Evolutionary conservation across 35 echinoderm and acorn worm genomes (phyloP), one percentile per base, ranked within the genome.

Genomic region (Ophiothrix spiculata): DNA sequence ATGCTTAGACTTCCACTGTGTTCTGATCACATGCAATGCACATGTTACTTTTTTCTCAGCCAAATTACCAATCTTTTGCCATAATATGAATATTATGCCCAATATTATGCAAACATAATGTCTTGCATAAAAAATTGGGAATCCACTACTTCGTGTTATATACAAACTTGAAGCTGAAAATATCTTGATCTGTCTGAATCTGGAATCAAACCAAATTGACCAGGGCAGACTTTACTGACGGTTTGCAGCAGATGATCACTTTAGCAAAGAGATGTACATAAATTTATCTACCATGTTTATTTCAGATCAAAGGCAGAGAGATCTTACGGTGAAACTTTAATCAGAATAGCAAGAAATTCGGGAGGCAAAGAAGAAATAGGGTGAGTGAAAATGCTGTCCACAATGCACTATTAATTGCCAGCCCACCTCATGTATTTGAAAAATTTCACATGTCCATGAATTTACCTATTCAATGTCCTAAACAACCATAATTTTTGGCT

Each of bases 281-380:
- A 32, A 32, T 79, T 79, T 35, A 32, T 4, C 36, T 4, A 25
- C 6, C 17, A 13, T 64, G 16, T 74, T 31, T 73, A 36, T 75
- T 29, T 38, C 64, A 86, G 84, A 77, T 28, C 84, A 31, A 86
- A 77, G 40, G 84, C 73, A 40, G 84, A 86, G 75, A 64, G 74
- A 40, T 29, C 39, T 1, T 86, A 76, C 77, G 84, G 69, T 0
- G 74, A 86, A 86, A 76, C 33, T 38, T 41, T 86, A 16, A 39
- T 86, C 38, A 86, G 42, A 31, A 35, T 86, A 37, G 35, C 84
- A 25, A 75, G 74, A 37, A 86, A 39, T 39, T 37, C 84, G 12
- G 84, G 84, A 21, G 84, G 84, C 37, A 86, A 86, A 40, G 84
- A 86, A 15, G 84, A 86, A 75, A 86, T 86, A 38, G 84, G 84